Evolutionary conservation across 2,113 vertebrate species (phyloP).

Genomic region (Rhea pennata): DNA sequence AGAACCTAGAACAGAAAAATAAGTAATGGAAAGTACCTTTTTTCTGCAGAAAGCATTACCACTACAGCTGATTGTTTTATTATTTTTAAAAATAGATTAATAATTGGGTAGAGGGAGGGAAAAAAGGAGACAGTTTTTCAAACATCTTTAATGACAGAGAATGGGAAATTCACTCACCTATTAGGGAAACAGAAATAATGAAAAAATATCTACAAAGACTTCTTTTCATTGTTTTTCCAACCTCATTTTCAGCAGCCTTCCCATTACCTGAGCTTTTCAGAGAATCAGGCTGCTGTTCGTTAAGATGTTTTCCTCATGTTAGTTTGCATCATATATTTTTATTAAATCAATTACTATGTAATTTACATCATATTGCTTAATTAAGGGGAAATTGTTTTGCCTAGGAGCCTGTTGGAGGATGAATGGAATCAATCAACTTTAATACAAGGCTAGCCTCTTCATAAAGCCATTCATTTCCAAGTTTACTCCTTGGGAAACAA

Average conservation of each 20-base stretch:
- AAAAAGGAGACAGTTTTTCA: background rate
- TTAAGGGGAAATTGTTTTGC: conserved; percentile 50
- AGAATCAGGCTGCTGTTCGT: background rate
- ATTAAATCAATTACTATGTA: conserved; percentile 36
- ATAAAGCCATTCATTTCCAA: conserved; percentile 30
- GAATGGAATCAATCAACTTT: conserved; percentile 39
- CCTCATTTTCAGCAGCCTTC: background rate
- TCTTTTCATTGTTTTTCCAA: conserved; percentile 19
- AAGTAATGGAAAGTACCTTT: background rate
- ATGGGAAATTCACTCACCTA: background rate
- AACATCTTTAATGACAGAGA: background rate
- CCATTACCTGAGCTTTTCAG: background rate
- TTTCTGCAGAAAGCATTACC: background rate
- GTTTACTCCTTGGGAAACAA: conserved; percentile 45
- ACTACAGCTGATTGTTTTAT: background rate
- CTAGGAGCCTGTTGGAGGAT: background rate
- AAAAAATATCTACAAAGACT: background rate
- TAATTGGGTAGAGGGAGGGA: background rate
- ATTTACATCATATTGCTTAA: conserved; percentile 55
- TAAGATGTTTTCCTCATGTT: background rate
- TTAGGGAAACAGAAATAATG: background rate
- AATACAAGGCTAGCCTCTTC: conserved; percentile 27
- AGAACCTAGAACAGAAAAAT: background rate
- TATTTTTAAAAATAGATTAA: background rate
- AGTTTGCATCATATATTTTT: conserved; percentile 50